Base-by-base conservation (phyloP, 2,113 vertebrate genomes). In the Calypte anna region DNA sequence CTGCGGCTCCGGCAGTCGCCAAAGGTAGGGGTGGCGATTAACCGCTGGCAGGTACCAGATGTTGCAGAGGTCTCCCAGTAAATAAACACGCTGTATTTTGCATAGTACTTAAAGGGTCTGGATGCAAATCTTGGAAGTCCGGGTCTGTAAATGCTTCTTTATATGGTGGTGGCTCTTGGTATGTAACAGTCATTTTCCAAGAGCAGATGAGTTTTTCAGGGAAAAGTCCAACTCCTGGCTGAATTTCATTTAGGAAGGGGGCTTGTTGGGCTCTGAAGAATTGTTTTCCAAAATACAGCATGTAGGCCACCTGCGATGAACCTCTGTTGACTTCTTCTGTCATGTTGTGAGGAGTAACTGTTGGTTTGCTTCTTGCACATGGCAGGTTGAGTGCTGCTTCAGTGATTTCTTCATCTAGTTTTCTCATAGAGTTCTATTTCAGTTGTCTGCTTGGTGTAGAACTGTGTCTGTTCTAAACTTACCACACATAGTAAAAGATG, bases 41-140 rank as follows among this genome's bases (percentile, higher is more conserved):
- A 31, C 28, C 4, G 2, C 54, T 23, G 15, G 28, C 10, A 2
- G 16, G 9, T 11, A 2, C 19, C 2, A 14, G 7, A 4, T 36
- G 44, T 36, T 64, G 74, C 25, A 22, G 7, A 68, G 54, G 40
- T 51, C 33, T 38, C 24, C 2, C n/a, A 9, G 46, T 82, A 51
- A 27, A 54, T 83, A 62, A 81, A 50, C 28, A 18, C 5, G 3
- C 40, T 1, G 0, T 33, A 6, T 78, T 70, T 70, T 57, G 20
- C 21, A 4, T 50, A 31, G 11, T 44, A 2, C 10, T 58, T n/a
- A 3, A 15, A 53, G n/a, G 18, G 18, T 75, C 82, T 75, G 38
- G 23, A 40, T 1, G 2, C 23, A 33, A 17, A 16, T 12, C 14
- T 21, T 82, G 33, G 15, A 33, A 33, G n/a, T 31, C 59, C 5